Conservation (phyloP, 2,113 vertebrate genomes). For the Tursiops truncatus region DNA sequence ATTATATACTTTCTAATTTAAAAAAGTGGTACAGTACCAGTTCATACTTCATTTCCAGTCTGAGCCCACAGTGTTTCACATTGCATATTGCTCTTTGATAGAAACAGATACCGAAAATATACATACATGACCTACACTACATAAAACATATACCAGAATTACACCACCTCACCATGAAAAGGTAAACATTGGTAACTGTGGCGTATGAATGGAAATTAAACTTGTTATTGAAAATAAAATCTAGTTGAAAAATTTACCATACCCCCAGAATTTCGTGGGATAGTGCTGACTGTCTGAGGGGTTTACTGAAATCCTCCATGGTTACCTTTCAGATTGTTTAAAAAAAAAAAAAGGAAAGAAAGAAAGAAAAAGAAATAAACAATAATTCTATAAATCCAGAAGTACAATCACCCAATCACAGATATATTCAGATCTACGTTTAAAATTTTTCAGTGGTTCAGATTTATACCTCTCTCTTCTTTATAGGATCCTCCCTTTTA, state of each 20-base stretch:
- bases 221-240: slow-evolving; percentile 50
- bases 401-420: neutral
- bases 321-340: slow-evolving; percentile 29
- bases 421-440: neutral
- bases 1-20: neutral
- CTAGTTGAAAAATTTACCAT: slow-evolving; percentile 60
- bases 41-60: neutral
- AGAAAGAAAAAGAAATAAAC: neutral
- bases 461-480: neutral
- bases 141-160: slow-evolving; percentile 16
- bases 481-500: neutral
- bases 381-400: slow-evolving; percentile 39
- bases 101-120: neutral
- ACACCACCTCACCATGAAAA: neutral
- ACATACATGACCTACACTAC: neutral
- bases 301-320: slow-evolving; percentile 57
- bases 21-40: neutral
- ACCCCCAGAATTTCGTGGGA: slow-evolving; percentile 39
- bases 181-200: neutral
- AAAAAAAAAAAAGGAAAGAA: neutral
- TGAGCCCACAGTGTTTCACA: neutral
- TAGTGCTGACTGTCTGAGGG: slow-evolving; percentile 25
- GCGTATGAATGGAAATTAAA: neutral
- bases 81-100: neutral
- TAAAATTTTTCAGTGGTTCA: neutral